Evolutionary conservation across 2,888 invertebrate species (phyloP), one percentile per base, ranked within the genome.

Genomic region (Unio pictorum): DNA sequence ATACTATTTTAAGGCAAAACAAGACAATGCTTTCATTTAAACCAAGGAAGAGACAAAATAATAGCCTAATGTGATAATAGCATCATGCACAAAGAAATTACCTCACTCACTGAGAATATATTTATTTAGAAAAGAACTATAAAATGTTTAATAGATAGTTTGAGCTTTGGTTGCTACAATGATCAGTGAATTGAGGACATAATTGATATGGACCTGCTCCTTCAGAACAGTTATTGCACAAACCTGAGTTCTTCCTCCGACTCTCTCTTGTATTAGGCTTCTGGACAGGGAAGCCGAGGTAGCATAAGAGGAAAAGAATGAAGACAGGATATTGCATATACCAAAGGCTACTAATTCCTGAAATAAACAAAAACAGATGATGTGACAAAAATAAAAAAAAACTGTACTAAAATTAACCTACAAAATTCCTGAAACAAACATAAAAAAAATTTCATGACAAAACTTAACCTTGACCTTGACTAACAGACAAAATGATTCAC

Each of bases 231-330:
- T 30, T 62, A 34, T 64, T 30, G 20, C 28, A 67, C 74, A 54
- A 66, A 91, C 82, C 89, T 91, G 87, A 0, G 96, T 96, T 86
- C 93, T 94, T 56, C 95, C 95, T 23, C 97, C 97, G 0, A 95
- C 95, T 79, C 94, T 93, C 84, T 95, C 94, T 86, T 96, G 96
- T 64, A 97, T 95, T 23, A 92, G 76, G 74, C 91, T 91, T 71
- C 92, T 82, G 4, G 91, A 91, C 69, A 92, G 83, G 4, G 92
- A 91, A 28, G 90, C 91, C 15, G 91, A 89, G 20, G 90, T 86
- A 1, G 81, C 74, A 64, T 79, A 81, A 23, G 85, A 82, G 6
- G 91, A 83, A 79, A 92, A 91, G 81, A 91, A 91, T 2, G 91
- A 91, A n/a, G 94, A 93, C 71, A 94, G 89, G 62, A 94, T 87